These are phyloP conservation scores for Habropoda laboriosa DNA, from an alignment of 1,140 invertebrate genomes.

Conservation along the genomic window DNA sequence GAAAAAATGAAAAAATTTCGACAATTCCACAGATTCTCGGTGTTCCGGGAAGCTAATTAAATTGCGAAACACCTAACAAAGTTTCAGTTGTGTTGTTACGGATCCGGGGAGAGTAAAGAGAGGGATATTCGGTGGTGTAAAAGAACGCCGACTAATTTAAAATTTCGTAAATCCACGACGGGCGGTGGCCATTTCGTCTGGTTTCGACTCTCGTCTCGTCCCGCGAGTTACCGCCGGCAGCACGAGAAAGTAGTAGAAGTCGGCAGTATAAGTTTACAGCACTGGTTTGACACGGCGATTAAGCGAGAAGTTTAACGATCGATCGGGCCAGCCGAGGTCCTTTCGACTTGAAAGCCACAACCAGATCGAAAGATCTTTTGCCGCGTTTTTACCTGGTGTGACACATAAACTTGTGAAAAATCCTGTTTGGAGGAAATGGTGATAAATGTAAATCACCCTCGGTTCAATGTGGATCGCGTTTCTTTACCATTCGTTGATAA, in stretches of 20 bases:
- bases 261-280: constrained; percentile 71
- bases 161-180: constrained; percentile 50
- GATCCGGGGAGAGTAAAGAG: neutral
- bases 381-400: constrained; percentile 1
- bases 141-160: constrained; percentile 37
- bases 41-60: neutral
- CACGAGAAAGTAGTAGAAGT: constrained; percentile 64
- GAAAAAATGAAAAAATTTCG: no score
- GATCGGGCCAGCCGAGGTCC: constrained; percentile 51
- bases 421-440: neutral
- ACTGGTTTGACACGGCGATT: constrained; percentile 75
- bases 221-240: constrained; percentile 43
- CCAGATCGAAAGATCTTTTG: constrained; percentile 51
- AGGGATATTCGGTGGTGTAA: neutral
- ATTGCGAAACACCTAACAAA: neutral
- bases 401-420: constrained; percentile 11
- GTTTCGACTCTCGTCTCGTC: neutral
- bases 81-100: neutral
- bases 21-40: no score
- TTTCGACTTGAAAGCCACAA: constrained; percentile 56
- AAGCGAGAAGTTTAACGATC: constrained; percentile 74
- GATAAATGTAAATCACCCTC: constrained; percentile 8
- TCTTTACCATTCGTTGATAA: neutral
- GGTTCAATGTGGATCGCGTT: neutral
- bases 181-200: constrained; percentile 9